Percentiles rank a stretch among this genome's conserved stretches.
phyloP scores from a whole-genome alignment of 2,888 invertebrate genomes.

The Dyspetes luteomarginatus region DNA sequence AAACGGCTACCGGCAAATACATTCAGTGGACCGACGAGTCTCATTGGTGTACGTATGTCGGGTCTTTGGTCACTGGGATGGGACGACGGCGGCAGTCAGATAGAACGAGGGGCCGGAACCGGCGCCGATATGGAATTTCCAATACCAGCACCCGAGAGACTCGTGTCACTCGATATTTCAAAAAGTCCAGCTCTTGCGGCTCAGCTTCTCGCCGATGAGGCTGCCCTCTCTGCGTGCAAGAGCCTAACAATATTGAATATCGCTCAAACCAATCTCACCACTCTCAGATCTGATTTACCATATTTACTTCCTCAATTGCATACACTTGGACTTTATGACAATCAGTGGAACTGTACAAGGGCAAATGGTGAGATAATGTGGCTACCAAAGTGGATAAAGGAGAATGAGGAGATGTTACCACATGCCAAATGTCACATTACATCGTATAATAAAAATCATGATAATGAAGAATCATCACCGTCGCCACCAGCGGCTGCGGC shows the following conservation, averaged over 20 bases:
- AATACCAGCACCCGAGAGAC: constrained; percentile 88
- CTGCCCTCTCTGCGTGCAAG: constrained; percentile 89
- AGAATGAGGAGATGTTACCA: constrained; percentile 82
- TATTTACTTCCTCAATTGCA: constrained; percentile 89
- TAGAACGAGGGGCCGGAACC: too few species aligned
- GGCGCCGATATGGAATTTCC: constrained; percentile 88
- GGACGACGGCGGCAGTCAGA: too few species aligned
- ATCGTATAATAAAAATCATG: too few species aligned
- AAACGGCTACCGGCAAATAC: constrained; percentile 87
- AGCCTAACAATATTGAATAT: constrained; percentile 89
- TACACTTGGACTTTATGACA: constrained; percentile 88
- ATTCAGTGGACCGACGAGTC: constrained; percentile 87
- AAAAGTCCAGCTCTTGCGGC: constrained; percentile 89
- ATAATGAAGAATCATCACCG: too few species aligned
- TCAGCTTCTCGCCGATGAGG: constrained; percentile 89
- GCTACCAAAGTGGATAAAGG: constrained; percentile 88
- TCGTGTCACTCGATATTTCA: constrained; percentile 90
- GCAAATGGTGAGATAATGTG: constrained; percentile 84
- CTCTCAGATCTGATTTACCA: constrained; percentile 88
- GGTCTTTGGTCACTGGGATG: constrained; percentile 84
- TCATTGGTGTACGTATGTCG: constrained; percentile 89
- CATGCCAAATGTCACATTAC: constrained; percentile 76
- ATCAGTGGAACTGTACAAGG: constrained; percentile 88
- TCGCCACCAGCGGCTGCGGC: too few species aligned
- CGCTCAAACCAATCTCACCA: constrained; percentile 86